Evolutionary conservation across 2,113 vertebrate genomes (phyloP).

Genomic region (Semicossyphus pulcher): DNA sequence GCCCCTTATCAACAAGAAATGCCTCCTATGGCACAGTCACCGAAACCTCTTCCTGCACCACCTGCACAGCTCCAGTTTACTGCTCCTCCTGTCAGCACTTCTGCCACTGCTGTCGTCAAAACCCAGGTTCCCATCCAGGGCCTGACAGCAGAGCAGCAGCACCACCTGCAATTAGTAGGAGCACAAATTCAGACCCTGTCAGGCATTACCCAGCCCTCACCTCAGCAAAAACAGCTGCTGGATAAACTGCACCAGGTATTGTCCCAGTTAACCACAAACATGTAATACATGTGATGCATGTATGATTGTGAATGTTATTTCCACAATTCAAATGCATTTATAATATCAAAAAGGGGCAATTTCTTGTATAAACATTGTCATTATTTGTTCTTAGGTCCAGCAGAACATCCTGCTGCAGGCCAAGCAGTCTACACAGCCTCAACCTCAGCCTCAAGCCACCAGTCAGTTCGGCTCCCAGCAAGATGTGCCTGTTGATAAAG

Average conservation of each 20-base stretch:
- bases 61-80: conserved; percentile 85
- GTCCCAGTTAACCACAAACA: neutral
- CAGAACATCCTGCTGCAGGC: conserved; percentile 87
- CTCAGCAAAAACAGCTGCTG: conserved; percentile 89
- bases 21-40: conserved; percentile 80
- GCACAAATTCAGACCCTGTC: conserved; percentile 87
- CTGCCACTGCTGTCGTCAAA: conserved; percentile 74
- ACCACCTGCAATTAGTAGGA: conserved; percentile 88
- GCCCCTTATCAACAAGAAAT: conserved; percentile 76
- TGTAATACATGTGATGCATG: neutral
- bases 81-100: conserved; percentile 49
- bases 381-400: conserved; percentile 82
- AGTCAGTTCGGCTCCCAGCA: conserved; percentile 79
- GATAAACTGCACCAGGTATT: conserved; percentile 93
- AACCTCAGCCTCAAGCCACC: conserved; percentile 53
- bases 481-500: conserved; percentile 75
- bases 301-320: too few relatives aligned
- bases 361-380: neutral
- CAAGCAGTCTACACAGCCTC: conserved; percentile 77
- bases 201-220: conserved; percentile 81
- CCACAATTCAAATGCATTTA: too few relatives aligned
- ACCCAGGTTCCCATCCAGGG: conserved; percentile 80
- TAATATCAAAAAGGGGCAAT: too few relatives aligned
- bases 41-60: conserved; percentile 75
- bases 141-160: conserved; percentile 86